Conservation (phyloP, 2,888 invertebrate species). For the Serrognathus titanus region DNA sequence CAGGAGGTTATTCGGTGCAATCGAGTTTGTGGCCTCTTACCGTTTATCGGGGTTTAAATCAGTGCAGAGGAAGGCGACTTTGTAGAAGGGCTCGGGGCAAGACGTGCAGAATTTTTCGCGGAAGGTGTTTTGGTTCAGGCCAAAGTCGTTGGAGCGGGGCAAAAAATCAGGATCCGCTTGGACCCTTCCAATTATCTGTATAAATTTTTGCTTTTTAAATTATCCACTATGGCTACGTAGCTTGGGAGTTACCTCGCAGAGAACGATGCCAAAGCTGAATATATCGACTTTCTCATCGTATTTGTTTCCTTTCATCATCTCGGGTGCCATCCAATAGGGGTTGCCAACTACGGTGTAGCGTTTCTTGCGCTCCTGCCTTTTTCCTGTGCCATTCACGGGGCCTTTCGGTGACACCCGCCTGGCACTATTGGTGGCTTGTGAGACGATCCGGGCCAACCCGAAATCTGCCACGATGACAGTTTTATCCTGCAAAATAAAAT, state of each 20-base stretch:
- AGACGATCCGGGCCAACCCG: conserved; percentile 83
- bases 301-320: conserved; percentile 95
- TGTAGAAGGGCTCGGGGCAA: conserved; percentile 85
- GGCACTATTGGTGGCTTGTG: conserved; percentile 46
- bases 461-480: conserved; percentile 95
- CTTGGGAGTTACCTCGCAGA: conserved; percentile 73
- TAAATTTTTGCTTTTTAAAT: conserved; percentile 5
- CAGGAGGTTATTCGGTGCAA: background rate
- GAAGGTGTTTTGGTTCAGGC: conserved; percentile 82
- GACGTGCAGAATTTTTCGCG: conserved; percentile 78
- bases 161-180: conserved; percentile 93
- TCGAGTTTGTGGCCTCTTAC: no score
- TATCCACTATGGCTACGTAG: background rate
- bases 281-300: conserved; percentile 97
- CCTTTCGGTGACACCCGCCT: conserved; percentile 42
- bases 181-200: conserved; percentile 88
- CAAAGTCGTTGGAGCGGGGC: conserved; percentile 88
- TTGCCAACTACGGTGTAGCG: conserved; percentile 95
- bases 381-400: conserved; percentile 29
- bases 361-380: conserved; percentile 70
- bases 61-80: conserved; percentile 86
- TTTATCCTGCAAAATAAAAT: conserved; percentile 61
- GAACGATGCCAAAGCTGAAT: conserved; percentile 91
- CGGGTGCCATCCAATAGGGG: conserved; percentile 99
- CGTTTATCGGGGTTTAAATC: conserved; percentile 86